Percentiles rank a stretch among this genome's conserved stretches.
phyloP scores from a whole-genome alignment of 2,888 invertebrate species.

The Chalcis sispes region DNA sequence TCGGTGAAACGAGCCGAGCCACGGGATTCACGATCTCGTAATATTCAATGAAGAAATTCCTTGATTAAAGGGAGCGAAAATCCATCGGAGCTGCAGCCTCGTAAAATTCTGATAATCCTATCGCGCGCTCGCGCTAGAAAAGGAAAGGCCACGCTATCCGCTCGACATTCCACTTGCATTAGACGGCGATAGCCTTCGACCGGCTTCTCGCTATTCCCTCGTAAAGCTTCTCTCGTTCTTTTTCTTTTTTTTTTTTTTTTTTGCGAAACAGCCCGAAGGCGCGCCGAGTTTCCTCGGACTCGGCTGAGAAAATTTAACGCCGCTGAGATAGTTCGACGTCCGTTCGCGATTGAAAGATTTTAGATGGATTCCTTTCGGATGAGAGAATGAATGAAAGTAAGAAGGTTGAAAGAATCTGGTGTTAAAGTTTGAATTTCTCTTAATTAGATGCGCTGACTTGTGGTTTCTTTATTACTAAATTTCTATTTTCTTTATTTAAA shows the following conservation, averaged over 20 bases:
- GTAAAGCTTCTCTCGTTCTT: slow-evolving; percentile 10
- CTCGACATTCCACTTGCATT: slow-evolving; percentile 20
- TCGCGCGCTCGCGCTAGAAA: background rate
- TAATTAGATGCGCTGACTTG: too few species aligned
- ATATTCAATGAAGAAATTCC: slow-evolving; percentile 44
- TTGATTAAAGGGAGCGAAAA: slow-evolving; percentile 35
- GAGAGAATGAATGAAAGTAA: too few species aligned
- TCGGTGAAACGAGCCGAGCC: background rate
- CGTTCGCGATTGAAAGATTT: background rate
- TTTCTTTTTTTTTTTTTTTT: background rate
- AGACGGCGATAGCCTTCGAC: slow-evolving; percentile 25
- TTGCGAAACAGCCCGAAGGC: slow-evolving; percentile 3
- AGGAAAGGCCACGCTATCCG: slow-evolving; percentile 8
- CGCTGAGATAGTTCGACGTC: background rate
- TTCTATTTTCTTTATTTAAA: too few species aligned
- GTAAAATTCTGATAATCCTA: slow-evolving; percentile 33
- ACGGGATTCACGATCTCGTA: background rate
- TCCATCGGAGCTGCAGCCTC: background rate
- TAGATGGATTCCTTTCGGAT: background rate
- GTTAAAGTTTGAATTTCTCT: too few species aligned
- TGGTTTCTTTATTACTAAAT: too few species aligned
- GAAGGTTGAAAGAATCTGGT: too few species aligned
- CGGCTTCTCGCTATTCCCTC: background rate
- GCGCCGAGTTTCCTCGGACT: background rate
- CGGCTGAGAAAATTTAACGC: background rate